Conservation (phyloP, 2,113 vertebrate genomes). For the Dipodomys merriami region DNA sequence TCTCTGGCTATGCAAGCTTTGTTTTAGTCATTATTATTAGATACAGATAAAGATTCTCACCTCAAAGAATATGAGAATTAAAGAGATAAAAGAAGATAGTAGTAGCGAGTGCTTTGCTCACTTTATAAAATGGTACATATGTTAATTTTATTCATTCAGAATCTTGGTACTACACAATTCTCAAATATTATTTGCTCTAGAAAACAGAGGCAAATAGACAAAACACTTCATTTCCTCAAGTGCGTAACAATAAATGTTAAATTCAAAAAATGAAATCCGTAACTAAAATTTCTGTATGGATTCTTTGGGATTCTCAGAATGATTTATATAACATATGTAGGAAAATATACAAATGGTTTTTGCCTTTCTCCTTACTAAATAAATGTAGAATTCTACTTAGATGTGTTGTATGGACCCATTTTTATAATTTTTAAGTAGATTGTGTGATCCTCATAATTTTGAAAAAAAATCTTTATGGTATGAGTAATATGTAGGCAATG, state of each 20-base stretch:
- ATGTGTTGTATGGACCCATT: not conserved
- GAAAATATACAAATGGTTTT: not conserved
- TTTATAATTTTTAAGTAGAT: conserved; percentile 27
- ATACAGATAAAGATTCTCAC: not conserved
- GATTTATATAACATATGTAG: not conserved
- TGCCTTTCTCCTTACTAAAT: not conserved
- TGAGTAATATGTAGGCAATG: not conserved
- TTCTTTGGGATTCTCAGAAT: not conserved
- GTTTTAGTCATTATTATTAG: not conserved
- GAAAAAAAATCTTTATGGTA: not conserved
- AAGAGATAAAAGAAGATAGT: not conserved
- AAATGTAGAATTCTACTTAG: conserved; percentile 7
- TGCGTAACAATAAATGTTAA: not conserved
- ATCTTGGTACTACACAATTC: not conserved
- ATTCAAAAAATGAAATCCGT: not conserved
- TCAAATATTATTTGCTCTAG: not conserved
- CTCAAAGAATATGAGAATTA: not conserved
- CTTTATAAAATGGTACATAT: not conserved
- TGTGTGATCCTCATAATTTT: not conserved
- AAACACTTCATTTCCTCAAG: not conserved
- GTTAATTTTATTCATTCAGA: conserved; percentile 15
- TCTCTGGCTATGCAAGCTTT: not conserved
- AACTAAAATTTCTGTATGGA: not conserved
- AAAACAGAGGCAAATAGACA: not conserved
- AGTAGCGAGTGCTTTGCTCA: not conserved